Evolutionary conservation across 2,797 vertebrate species (phyloP).

Genomic region (Fringilla coelebs): DNA sequence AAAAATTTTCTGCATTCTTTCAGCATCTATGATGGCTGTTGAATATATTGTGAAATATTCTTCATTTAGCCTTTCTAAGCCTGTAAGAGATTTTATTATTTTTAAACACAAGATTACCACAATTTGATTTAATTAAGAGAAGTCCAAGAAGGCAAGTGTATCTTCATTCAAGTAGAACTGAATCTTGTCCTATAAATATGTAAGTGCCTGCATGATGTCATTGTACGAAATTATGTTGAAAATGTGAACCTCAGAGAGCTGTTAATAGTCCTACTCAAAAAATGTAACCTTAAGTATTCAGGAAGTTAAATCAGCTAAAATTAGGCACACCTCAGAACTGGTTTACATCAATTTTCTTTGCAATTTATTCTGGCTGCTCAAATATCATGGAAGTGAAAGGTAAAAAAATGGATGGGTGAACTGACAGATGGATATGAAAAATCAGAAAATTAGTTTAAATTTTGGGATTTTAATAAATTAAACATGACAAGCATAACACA

Average conservation of each 20-base stretch:
- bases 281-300: not conserved
- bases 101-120: not conserved
- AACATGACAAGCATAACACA: not conserved
- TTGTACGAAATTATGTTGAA: not conserved
- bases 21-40: not conserved
- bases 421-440: slow-evolving; percentile 14
- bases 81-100: not conserved
- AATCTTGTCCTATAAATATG: not conserved
- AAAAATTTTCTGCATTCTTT: not conserved
- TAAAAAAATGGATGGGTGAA: not conserved
- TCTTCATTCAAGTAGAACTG: not conserved
- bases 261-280: not conserved
- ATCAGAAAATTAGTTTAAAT: slow-evolving; percentile 7
- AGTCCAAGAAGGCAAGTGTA: not conserved
- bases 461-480: not conserved
- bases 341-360: slow-evolving; percentile 2
- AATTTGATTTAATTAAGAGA: not conserved
- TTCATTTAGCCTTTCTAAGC: not conserved
- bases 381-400: not conserved
- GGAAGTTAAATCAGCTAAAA: slow-evolving; percentile 8
- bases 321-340: not conserved
- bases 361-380: not conserved
- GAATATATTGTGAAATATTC: not conserved
- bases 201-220: not conserved
- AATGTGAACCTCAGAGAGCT: not conserved